These are phyloP conservation scores for Apogon talboti DNA, from an alignment of 2,797 vertebrate genomes.

Conservation along the genomic window DNA sequence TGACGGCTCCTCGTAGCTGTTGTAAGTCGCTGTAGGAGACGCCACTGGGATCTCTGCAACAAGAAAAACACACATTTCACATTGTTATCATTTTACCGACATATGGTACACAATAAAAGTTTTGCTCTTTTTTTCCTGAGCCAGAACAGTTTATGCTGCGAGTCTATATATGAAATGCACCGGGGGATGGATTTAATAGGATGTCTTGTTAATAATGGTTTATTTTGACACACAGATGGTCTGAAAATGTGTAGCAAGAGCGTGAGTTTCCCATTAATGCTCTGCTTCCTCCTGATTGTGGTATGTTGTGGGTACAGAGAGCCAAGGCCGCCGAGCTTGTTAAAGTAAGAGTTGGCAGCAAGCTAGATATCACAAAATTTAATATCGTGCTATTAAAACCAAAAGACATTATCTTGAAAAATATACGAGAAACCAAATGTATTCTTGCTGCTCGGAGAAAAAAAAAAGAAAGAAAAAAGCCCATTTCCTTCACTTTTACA, in stretches of 20 bases:
- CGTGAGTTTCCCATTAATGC: conserved; percentile 44
- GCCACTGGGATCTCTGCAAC: conserved; percentile 92
- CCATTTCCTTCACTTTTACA: conserved; percentile 62
- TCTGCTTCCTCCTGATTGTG: conserved; percentile 29
- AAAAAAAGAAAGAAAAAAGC: neutral
- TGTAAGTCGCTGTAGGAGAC: conserved; percentile 89
- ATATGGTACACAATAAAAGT: no score
- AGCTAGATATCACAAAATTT: conserved; percentile 59
- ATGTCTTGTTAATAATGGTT: conserved; percentile 32
- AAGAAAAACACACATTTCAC: conserved; percentile 12
- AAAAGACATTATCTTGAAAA: conserved; percentile 66
- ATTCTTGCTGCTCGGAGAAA: conserved; percentile 22
- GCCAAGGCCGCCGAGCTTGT: conserved; percentile 47
- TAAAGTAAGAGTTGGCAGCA: conserved; percentile 66
- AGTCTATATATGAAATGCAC: neutral
- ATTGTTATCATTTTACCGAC: neutral
- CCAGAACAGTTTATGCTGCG: conserved; percentile 1
- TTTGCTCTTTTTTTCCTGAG: conserved; percentile 5
- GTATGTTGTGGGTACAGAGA: conserved; percentile 36
- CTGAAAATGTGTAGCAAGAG: conserved; percentile 11
- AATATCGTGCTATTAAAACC: conserved; percentile 66
- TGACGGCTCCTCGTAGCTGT: conserved; percentile 92
- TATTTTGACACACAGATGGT: conserved; percentile 48
- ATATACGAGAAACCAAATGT: conserved; percentile 64
- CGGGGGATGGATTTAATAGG: conserved; percentile 1